Evolutionary conservation across 2,888 invertebrate species (phyloP), one percentile per base, ranked within the genome.

Genomic region (Physocephala rufipes): DNA sequence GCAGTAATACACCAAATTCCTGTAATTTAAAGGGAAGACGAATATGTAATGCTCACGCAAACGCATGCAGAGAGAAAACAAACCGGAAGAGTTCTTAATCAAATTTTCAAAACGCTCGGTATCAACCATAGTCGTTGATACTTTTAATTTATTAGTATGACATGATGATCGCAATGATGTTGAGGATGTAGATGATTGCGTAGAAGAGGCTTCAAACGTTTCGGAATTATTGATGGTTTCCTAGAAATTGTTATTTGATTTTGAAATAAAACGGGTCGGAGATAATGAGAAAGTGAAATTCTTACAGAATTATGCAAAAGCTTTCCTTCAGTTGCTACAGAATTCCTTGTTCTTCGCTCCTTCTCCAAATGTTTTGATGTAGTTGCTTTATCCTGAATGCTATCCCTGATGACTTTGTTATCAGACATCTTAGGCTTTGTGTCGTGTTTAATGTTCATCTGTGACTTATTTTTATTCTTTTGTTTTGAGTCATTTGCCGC

Each of bases 1-100:
- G 88, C 85, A 16, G 89, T 89, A 45, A 90, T 78, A 2, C 82
- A 53, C 90, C 91, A 90, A 79, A 67, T 77, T 74, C 67, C 77
- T 76, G 51, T 3, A 64, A 24, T 4, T 49, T 19, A 12, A 19
- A 19, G 24, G 26, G 28, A 24, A 1, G 28, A 26, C 2, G 9
- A 58, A 58, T 26, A 36, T 36, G 3, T 4, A 19, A 24, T 9
- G 21, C 21, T 21, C 21, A 21, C 9, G 1, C 53, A 55, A 19
- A n/a, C n/a, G 7, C 21, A n/a, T 3, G 5, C 7, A 55, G 21
- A n/a, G 21, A 16, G 43, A 4, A 13, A 61, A 72, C 59, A 24
- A 26, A 74, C 76, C 78, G 67, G 71, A 49, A 1, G 74, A 72
- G 21, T 77, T 67, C 13, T 69, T 36, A 16, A 62, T 15, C 19